Conservation (phyloP, 2,797 vertebrate genomes). For the Monodelphis domestica region DNA sequence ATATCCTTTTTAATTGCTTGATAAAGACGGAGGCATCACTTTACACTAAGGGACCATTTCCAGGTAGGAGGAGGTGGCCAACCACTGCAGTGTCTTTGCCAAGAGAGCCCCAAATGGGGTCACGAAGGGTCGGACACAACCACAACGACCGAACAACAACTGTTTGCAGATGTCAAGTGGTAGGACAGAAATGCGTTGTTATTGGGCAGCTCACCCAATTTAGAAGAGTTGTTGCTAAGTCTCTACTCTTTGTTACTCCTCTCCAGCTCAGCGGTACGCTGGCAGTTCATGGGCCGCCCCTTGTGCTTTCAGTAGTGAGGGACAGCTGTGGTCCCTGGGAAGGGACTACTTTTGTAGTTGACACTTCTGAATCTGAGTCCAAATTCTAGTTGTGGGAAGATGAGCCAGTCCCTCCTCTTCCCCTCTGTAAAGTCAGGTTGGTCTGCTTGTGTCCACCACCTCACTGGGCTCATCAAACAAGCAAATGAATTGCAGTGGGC, state of each 20-base stretch:
- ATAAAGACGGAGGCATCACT: constrained; percentile 8
- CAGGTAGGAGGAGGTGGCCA: neutral
- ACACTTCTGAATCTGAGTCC: constrained; percentile 65
- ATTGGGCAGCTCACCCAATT: neutral
- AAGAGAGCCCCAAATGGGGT: neutral
- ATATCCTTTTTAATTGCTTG: constrained; percentile 14
- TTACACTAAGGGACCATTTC: neutral
- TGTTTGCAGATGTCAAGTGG: neutral
- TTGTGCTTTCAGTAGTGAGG: constrained; percentile 49
- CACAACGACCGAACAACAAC: neutral
- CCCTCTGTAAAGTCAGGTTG: neutral
- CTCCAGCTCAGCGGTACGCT: neutral
- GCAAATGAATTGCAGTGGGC: neutral
- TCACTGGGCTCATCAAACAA: neutral
- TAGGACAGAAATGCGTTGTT: constrained; percentile 9
- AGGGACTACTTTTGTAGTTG: constrained; percentile 38
- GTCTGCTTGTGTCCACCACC: neutral
- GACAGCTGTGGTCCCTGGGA: no score
- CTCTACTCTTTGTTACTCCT: neutral
- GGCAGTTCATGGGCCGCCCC: constrained; percentile 5
- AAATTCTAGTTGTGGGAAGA: neutral
- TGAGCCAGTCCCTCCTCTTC: neutral
- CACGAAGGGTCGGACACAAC: neutral
- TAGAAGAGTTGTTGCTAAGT: neutral
- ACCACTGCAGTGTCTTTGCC: neutral